Evolutionary conservation across 1,140 invertebrate genomes (phyloP).

Genomic region (Polypedilum vanderplanki): DNA sequence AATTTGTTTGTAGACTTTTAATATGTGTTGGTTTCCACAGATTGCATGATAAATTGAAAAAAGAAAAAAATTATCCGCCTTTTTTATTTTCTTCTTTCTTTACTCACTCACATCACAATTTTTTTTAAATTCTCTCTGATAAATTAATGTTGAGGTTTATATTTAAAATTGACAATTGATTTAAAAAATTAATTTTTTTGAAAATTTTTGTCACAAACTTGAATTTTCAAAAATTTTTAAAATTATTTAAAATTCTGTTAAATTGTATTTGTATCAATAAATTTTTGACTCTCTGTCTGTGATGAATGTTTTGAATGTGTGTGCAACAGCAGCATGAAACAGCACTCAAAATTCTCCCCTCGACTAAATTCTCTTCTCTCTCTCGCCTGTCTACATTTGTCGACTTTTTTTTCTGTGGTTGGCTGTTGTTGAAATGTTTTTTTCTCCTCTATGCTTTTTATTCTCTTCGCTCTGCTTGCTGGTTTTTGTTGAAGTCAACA

Average conservation of each 20-base stretch:
- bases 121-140: background rate
- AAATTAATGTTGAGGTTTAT: background rate
- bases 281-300: no score
- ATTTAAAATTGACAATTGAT: background rate
- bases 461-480: background rate
- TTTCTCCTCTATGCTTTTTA: background rate
- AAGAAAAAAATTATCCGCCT: slow-evolving; percentile 9
- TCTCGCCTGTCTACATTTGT: background rate
- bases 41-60: slow-evolving; percentile 15
- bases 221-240: no score
- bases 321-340: no score
- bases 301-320: no score
- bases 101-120: background rate
- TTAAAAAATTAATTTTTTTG: no score
- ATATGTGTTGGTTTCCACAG: background rate
- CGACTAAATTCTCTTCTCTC: background rate
- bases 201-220: no score
- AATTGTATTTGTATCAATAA: background rate
- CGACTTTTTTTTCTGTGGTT: slow-evolving; percentile 26
- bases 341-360: no score
- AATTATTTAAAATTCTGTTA: background rate
- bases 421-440: slow-evolving; percentile 26
- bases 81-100: slow-evolving; percentile 3
- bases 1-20: background rate
- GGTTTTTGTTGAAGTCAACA: slow-evolving; percentile 16